Evolutionary conservation across 2,888 invertebrate species (phyloP).

Genomic region (Dorcus hopei): DNA sequence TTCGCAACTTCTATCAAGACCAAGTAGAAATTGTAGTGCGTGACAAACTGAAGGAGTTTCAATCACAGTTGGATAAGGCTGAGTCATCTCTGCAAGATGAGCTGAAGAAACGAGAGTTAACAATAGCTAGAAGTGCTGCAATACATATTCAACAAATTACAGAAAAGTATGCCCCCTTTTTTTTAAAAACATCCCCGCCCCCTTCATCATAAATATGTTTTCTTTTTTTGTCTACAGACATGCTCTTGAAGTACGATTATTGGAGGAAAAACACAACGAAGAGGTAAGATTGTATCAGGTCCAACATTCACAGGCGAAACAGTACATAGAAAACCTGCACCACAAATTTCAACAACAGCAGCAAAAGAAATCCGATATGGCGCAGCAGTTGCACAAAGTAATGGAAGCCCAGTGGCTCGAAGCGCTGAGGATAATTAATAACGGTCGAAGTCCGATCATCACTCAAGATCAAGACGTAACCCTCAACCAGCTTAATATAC

Average conservation of each 20-base stretch:
- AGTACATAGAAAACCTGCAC: slow-evolving; percentile 65
- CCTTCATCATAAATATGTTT: not conserved
- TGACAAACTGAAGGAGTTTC: slow-evolving; percentile 74
- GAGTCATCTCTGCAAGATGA: slow-evolving; percentile 64
- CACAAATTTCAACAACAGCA: slow-evolving; percentile 53
- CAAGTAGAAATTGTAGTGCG: slow-evolving; percentile 77
- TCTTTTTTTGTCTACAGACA: slow-evolving; percentile 51
- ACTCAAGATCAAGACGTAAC: slow-evolving; percentile 19
- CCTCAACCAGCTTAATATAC: slow-evolving; percentile 38
- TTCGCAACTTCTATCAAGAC: slow-evolving; percentile 74
- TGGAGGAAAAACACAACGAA: slow-evolving; percentile 77
- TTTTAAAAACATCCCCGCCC: not conserved
- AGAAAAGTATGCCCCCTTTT: slow-evolving; percentile 53
- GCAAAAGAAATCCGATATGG: slow-evolving; percentile 62
- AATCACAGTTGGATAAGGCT: slow-evolving; percentile 67
- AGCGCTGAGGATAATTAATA: slow-evolving; percentile 63
- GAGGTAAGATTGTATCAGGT: slow-evolving; percentile 71
- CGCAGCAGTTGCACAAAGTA: slow-evolving; percentile 66
- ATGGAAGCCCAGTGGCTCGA: slow-evolving; percentile 83
- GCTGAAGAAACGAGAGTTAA: slow-evolving; percentile 61
- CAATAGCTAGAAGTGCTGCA: slow-evolving; percentile 67
- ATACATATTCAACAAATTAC: slow-evolving; percentile 70
- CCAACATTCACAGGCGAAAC: slow-evolving; percentile 66
- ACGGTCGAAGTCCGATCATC: slow-evolving; percentile 29
- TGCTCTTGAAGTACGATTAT: slow-evolving; percentile 67